Percentiles rank a stretch among this genome's conserved stretches.
These are phyloP conservation scores for Sebastes flavidus DNA, from an alignment of 2,797 vertebrate species.

Conservation along the genomic window DNA sequence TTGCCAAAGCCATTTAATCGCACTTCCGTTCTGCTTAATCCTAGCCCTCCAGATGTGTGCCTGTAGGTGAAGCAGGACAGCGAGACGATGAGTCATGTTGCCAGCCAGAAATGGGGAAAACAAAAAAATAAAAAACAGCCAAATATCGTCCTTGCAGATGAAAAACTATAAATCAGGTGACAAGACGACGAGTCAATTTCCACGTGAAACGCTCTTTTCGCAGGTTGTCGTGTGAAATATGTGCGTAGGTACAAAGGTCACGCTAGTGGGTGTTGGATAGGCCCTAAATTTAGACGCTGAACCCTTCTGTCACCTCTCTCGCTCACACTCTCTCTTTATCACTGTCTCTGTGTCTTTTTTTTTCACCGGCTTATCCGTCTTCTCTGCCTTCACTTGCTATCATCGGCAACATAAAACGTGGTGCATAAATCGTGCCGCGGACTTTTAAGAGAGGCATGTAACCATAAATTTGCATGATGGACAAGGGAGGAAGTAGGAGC, in stretches of 20 bases:
- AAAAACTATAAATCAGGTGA: conserved; percentile 38
- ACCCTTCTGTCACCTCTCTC: conserved; percentile 50
- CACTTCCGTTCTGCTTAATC: conserved; percentile 73
- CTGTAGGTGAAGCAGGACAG: conserved; percentile 67
- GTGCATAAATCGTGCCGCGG: conserved; percentile 33
- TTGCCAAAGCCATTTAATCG: conserved; percentile 78
- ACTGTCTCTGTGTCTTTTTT: not conserved
- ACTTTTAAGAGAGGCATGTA: conserved; percentile 14
- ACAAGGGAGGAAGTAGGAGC: not conserved
- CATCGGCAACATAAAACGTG: conserved; percentile 31
- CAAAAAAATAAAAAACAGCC: not conserved
- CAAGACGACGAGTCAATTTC: conserved; percentile 46
- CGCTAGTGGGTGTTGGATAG: conserved; percentile 1
- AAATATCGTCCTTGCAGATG: not conserved
- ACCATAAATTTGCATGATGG: conserved; percentile 40
- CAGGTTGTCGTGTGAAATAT: conserved; percentile 39
- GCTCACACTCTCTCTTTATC: not conserved
- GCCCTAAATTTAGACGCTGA: conserved; percentile 63
- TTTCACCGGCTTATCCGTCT: conserved; percentile 49
- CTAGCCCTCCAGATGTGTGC: conserved; percentile 66
- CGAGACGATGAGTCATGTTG: conserved; percentile 70
- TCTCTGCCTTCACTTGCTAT: conserved; percentile 36
- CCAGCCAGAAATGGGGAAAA: conserved; percentile 18
- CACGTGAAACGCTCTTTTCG: not conserved
- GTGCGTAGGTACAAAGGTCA: not conserved